phyloP scores from a whole-genome alignment of 2,888 invertebrate genomes.

The Odontocolon sp. region DNA sequence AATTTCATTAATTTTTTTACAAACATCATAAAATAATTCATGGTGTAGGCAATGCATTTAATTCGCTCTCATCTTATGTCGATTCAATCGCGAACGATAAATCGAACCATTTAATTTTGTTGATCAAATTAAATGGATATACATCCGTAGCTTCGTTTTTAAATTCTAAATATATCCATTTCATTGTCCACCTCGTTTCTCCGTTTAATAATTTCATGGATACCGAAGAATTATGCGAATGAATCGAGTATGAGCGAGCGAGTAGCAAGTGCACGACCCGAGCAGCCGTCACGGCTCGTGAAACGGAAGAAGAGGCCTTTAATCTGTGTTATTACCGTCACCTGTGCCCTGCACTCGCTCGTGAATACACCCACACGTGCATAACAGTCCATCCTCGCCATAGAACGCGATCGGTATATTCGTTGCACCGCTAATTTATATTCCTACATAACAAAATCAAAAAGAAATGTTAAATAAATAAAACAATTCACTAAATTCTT shows the following conservation, averaged over 20 bases:
- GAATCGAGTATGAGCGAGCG: neutral
- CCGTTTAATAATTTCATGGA: no score
- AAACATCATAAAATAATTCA: neutral
- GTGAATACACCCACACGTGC: neutral
- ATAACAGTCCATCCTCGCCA: neutral
- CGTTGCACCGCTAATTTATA: neutral
- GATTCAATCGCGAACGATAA: no score
- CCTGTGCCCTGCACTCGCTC: neutral
- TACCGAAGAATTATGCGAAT: neutral
- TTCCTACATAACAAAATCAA: neutral
- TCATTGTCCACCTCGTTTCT: no score
- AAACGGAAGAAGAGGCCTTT: neutral
- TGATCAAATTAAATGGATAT: no score
- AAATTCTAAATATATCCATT: no score
- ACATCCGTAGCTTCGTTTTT: no score
- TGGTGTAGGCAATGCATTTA: neutral
- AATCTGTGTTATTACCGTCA: slow-evolving; percentile 11
- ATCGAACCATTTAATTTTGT: no score
- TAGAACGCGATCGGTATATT: neutral
- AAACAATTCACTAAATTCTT: slow-evolving; percentile 4
- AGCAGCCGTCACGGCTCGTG: neutral
- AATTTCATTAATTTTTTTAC: neutral
- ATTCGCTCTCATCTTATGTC: no score
- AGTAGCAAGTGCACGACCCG: slow-evolving; percentile 7
- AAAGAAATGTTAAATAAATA: neutral